These are phyloP conservation scores for Cheilosia pagana DNA, from an alignment of 2,888 invertebrate species.

Conservation along the genomic window DNA sequence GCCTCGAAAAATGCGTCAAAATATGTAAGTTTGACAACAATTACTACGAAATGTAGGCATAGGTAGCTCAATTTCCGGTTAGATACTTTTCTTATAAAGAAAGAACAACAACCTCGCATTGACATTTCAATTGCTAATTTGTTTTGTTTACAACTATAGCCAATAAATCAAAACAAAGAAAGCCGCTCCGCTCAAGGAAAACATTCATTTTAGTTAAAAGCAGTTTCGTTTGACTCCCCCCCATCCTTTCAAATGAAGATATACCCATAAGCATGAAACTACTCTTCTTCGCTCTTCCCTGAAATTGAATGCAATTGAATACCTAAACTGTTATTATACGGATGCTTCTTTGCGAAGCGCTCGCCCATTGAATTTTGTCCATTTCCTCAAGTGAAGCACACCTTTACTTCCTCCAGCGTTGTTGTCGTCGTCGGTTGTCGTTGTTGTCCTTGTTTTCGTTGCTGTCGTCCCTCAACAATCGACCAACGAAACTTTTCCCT, in stretches of 20 bases:
- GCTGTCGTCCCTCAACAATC: constrained; percentile 14
- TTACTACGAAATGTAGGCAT: too few relatives aligned
- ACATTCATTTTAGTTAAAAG: constrained; percentile 24
- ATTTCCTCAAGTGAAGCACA: constrained; percentile 21
- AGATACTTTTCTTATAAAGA: too few relatives aligned
- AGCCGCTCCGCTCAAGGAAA: background rate
- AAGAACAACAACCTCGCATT: too few relatives aligned
- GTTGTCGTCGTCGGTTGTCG: background rate
- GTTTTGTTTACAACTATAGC: background rate
- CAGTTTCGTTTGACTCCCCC: background rate
- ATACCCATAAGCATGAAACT: constrained; percentile 29
- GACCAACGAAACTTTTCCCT: constrained; percentile 35
- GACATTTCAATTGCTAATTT: background rate
- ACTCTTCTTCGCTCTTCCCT: constrained; percentile 27
- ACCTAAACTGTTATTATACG: constrained; percentile 45
- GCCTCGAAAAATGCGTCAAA: too few relatives aligned
- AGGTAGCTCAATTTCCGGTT: too few relatives aligned
- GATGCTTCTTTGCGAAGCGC: constrained; percentile 15
- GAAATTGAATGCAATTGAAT: constrained; percentile 64
- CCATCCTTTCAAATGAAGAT: constrained; percentile 6
- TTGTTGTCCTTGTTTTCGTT: background rate
- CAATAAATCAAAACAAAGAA: constrained; percentile 4
- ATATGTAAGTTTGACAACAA: too few relatives aligned
- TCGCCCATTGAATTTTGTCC: constrained; percentile 39
- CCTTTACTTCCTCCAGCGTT: constrained; percentile 19